Evolutionary conservation across 2,888 invertebrate species (phyloP), one percentile per base, ranked within the genome.

Genomic region (Epistrophe grossulariae): DNA sequence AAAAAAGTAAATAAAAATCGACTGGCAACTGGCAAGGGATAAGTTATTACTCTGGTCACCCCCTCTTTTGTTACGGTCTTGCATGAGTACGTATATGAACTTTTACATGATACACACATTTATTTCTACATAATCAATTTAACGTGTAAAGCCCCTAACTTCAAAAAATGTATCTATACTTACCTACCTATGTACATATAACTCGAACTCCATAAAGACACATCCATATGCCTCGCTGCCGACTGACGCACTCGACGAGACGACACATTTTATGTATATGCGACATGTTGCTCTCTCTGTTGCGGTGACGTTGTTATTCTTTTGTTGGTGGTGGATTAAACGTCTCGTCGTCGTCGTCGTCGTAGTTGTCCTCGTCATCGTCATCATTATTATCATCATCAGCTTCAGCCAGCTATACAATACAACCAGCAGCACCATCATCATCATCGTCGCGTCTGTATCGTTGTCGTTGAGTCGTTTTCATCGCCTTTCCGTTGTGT

Each of bases 201-300:
- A 59, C 55, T 55, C n/a, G 15, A 77, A 43, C 52, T 45, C 38
- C 31, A 40, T 59, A 52, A 50, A 31, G 24, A 28, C 62, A 55
- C n/a, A 57, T 38, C 9, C 24, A 38, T 55, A 60, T 15, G 15
- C 7, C 13, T 13, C 48, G 19, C 52, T 6, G 11, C 4, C 40
- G 40, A 38, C 60, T 6, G n/a, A 8, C 38, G 3, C 24, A 10
- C 10, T 1, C 19, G 24, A n/a, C 35, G 48, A 17, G 64, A 77
- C 62, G 43, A 4, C 10, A 17, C 2, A 19, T 70, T 79, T 60
- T 35, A 68, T 80, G 80, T 84, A 52, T 74, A 68, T 35, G 81
- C 55, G 77, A 82, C 85, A 85, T 85, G 85, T 85, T 85, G 81
- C 81, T 76, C 31, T 76, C 66, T 79, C 84, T 62, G 55, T 76